Percentiles rank a stretch among this genome's conserved stretches.
Evolutionary conservation across 2,113 vertebrate genomes (phyloP).

Genomic region (Mohoua ochrocephala): DNA sequence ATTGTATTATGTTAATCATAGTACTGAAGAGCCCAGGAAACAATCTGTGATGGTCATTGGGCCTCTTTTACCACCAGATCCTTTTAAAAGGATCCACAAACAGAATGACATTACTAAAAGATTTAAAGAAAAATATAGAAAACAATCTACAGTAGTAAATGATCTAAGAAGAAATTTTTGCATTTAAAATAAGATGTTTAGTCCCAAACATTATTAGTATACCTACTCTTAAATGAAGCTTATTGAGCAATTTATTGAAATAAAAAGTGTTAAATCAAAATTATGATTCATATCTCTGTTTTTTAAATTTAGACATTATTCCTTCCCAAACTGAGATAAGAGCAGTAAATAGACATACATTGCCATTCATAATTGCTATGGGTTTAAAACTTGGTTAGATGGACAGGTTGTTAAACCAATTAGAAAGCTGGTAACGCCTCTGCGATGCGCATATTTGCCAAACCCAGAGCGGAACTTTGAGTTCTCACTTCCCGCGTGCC

Average conservation of each 20-base stretch:
- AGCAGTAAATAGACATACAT: background rate
- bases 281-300: background rate
- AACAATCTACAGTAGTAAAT: background rate
- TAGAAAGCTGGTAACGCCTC: no score
- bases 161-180: background rate
- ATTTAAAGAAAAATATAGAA: background rate
- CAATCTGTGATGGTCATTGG: accelerated
- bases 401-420: no score
- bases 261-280: background rate
- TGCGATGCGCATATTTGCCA: no score
- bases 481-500: no score
- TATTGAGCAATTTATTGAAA: background rate
- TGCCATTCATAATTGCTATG: background rate
- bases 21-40: background rate
- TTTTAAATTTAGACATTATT: background rate
- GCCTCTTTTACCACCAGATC: background rate
- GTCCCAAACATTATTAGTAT: background rate
- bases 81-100: background rate
- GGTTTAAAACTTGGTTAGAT: no score
- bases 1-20: background rate
- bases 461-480: no score
- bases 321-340: background rate
- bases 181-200: background rate
- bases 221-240: background rate
- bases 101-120: background rate